Evolutionary conservation across 2,797 vertebrate genomes (phyloP).

Genomic region (Distichodus sexfasciatus): DNA sequence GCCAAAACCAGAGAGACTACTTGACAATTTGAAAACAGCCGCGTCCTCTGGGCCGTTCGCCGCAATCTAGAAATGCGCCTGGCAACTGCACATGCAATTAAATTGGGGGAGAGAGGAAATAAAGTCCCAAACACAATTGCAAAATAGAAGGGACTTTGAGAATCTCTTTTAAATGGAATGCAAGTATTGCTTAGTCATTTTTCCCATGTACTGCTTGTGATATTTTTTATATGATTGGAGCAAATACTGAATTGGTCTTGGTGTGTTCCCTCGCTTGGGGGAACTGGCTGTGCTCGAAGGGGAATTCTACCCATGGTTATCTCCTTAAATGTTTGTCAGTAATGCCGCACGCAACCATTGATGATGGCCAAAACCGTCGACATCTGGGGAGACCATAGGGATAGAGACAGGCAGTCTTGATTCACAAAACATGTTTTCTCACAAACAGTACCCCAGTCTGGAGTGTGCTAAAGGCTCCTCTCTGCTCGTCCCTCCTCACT

Average conservation of each 20-base stretch:
- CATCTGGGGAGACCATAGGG: constrained; percentile 40
- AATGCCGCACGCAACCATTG: constrained; percentile 26
- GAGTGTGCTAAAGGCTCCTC: not conserved
- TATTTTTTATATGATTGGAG: not conserved
- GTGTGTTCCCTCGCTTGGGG: constrained; percentile 5
- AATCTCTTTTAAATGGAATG: constrained; percentile 21
- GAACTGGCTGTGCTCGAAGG: constrained; percentile 18
- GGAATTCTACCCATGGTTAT: constrained; percentile 27
- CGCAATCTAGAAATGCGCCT: constrained; percentile 50
- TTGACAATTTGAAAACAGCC: constrained; percentile 55
- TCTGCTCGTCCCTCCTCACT: not conserved
- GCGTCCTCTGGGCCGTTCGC: constrained; percentile 48
- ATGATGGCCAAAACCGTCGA: constrained; percentile 34
- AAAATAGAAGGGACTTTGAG: constrained; percentile 22
- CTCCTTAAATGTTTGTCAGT: constrained; percentile 32
- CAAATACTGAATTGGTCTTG: constrained; percentile 6
- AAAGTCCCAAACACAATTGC: constrained; percentile 38
- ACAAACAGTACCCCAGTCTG: constrained; percentile 15
- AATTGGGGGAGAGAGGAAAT: not conserved
- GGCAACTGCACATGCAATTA: constrained; percentile 53
- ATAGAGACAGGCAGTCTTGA: constrained; percentile 15
- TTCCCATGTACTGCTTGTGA: constrained; percentile 19
- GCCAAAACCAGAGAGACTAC: constrained; percentile 56
- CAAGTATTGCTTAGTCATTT: constrained; percentile 39
- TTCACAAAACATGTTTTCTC: constrained; percentile 45